Base-by-base conservation (phyloP, 2,113 vertebrate species). In the Blennius ocellaris region DNA sequence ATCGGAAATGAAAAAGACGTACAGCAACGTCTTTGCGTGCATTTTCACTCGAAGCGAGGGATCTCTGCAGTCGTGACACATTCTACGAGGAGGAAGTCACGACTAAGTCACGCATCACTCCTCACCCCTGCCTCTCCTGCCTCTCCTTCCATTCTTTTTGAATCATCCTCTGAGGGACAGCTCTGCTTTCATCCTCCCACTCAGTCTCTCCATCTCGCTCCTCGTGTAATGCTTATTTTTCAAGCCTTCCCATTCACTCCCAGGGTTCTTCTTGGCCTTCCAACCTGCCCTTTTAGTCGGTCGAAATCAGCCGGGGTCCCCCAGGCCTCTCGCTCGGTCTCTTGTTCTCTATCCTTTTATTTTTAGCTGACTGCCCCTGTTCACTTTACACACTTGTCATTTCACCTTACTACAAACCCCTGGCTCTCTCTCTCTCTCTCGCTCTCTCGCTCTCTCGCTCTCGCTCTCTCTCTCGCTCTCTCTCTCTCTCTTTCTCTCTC, bases 151-250 rank as follows among this genome's bases (percentile, higher is more conserved):
- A 67, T 85, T 86, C 79, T 86, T 86, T 89, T 79, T 86, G 62
- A 90, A 80, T 86, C 79, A 80, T 84, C 71, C 67, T 91, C 87
- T 86, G 73, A 76, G 84, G 81, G 86, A 71, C 83, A 68, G 82
- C 68, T 84, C 77, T 71, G 36, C 86, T 87, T 89, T 87, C 87
- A 89, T 83, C 80, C 85, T 69, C 83, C 79, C 56, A 77, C 82
- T 73, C 43, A 8, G 44, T 78, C 68, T 77, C 75, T 69, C 78
- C 44, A 44, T 77, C 67, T 79, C 69, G 1, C 68, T 81, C 67
- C 52, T 69, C 76, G 15, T 83, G 43, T 79, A 65, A 63, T 45
- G 62, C 48, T 59, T 68, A 57, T 73, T 82, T 85, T 78, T 61
- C 43, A 60, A 76, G 56, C 6, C 6, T 72, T 80, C 75, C 62